Evolutionary conservation across 2,113 vertebrate species (phyloP).

Genomic region (Epinephelus fuscoguttatus): DNA sequence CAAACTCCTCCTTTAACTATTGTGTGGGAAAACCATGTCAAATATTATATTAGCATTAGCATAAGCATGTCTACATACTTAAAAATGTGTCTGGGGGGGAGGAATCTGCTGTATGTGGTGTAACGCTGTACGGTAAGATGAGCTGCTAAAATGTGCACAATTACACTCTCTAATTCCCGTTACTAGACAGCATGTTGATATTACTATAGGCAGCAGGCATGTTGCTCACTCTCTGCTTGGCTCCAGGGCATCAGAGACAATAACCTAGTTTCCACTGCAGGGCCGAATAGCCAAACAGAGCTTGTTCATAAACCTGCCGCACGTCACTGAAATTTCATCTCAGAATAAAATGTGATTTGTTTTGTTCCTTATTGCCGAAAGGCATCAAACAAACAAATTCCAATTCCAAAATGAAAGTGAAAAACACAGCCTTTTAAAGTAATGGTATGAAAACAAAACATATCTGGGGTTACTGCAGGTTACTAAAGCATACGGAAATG

Average conservation of each 20-base stretch:
- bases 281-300: constrained; percentile 39
- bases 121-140: neutral
- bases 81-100: too few relatives aligned
- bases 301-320: constrained; percentile 50
- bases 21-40: too few relatives aligned
- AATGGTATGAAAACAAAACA: constrained; percentile 34
- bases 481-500: constrained; percentile 35
- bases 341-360: constrained; percentile 32
- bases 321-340: constrained; percentile 30
- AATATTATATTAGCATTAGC: too few relatives aligned
- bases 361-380: constrained; percentile 26
- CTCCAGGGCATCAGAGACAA: constrained; percentile 71
- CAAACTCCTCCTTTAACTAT: too few relatives aligned
- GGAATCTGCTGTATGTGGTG: neutral
- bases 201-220: constrained; percentile 76
- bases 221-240: constrained; percentile 66
- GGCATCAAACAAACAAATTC: constrained; percentile 36
- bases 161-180: constrained; percentile 25
- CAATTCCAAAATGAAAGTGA: constrained; percentile 33
- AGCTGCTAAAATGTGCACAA: constrained; percentile 23
- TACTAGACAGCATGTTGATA: constrained; percentile 67
- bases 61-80: too few relatives aligned
- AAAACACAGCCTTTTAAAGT: constrained; percentile 22
- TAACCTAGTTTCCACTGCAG: constrained; percentile 78
- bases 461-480: constrained; percentile 23